Base-by-base conservation (phyloP, 2,113 vertebrate species). In the Boleophthalmus pectinirostris region DNA sequence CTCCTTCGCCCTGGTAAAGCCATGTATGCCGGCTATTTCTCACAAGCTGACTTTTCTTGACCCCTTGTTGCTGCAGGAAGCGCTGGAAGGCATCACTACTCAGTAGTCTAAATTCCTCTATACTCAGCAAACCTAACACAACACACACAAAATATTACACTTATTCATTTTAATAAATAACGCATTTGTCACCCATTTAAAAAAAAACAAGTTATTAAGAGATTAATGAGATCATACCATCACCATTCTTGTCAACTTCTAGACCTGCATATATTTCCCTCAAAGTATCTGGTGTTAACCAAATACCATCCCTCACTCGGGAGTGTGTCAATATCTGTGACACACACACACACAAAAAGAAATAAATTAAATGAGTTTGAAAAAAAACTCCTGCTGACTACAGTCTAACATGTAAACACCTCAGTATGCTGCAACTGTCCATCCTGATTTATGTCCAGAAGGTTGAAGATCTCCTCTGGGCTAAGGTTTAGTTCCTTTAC, bases 1-100 rank as follows among this genome's bases (percentile, higher is more conserved):
- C 94, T 20, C 96, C 98, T 86, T 96, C 95, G 0, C 98, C 97
- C 88, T 99, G 97, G 89, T 99, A 98, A 33, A 99, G 94, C 98
- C 98, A 99, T 0, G 98, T 96, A 91, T 99, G 97, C 80, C 96
- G 94, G 93, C 98, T 99, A 88, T 99, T 99, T 69, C 97, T 94
- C 78, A 99, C 97, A 88, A 98, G 74, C 88, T 99, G 96, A 2
- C 95, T 97, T 90, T 94, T 95, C 82, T 96, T 94, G 14, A 95
- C 95, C 15, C 96, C 95, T 38, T 87, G 96, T 83, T 94, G 95
- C 68, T 95, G 91, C 89, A 99, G 92, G 80, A 97, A 97, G 69
- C 94, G 95, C 93, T 97, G 96, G 91, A 99, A 99, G 75, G 98
- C 96, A 14, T 94, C 95, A 20, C 92, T 95, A 81, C 97, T 97